A percentile compares a stretch with the other conserved stretches of the same genome.
phyloP scores from a whole-genome alignment of 2,888 invertebrate species.

The Phaonia tiefii region DNA sequence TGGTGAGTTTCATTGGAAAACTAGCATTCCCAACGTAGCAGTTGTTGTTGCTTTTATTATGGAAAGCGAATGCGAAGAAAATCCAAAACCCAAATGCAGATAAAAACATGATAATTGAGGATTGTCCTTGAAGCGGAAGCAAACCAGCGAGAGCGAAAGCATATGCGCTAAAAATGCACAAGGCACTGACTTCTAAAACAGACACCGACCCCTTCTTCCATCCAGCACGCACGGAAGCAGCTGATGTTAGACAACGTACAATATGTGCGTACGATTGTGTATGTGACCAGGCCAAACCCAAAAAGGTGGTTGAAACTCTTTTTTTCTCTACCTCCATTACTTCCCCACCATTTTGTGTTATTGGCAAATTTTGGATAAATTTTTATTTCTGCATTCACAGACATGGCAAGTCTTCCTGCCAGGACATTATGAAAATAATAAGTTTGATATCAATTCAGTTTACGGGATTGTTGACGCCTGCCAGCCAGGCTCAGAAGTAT shows the following conservation, averaged over 20 bases:
- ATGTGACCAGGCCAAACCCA: conserved; percentile 4
- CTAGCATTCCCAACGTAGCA: not conserved
- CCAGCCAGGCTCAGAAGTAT: conserved; percentile 21
- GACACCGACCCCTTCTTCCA: conserved; percentile 9
- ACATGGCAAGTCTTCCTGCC: not conserved
- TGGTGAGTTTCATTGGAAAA: too few species aligned
- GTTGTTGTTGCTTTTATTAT: conserved; percentile 6
- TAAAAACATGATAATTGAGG: conserved; percentile 54
- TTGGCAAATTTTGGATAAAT: not conserved
- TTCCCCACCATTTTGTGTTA: conserved; percentile 4
- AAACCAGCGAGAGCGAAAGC: conserved; percentile 50
- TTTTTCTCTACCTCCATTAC: conserved; percentile 5
- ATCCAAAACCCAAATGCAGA: conserved; percentile 20
- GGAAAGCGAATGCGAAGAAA: conserved; percentile 43
- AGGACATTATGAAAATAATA: not conserved
- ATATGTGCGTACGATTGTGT: conserved; percentile 6
- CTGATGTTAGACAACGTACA: conserved; percentile 43
- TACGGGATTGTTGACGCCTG: not conserved
- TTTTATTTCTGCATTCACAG: not conserved
- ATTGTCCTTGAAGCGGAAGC: conserved; percentile 68
- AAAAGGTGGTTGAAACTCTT: conserved; percentile 60
- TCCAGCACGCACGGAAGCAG: conserved; percentile 48
- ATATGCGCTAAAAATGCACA: conserved; percentile 29
- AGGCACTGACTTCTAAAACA: not conserved
- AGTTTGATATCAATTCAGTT: not conserved